Conservation (phyloP, 2,888 invertebrate species). For the Acheta domesticus region DNA sequence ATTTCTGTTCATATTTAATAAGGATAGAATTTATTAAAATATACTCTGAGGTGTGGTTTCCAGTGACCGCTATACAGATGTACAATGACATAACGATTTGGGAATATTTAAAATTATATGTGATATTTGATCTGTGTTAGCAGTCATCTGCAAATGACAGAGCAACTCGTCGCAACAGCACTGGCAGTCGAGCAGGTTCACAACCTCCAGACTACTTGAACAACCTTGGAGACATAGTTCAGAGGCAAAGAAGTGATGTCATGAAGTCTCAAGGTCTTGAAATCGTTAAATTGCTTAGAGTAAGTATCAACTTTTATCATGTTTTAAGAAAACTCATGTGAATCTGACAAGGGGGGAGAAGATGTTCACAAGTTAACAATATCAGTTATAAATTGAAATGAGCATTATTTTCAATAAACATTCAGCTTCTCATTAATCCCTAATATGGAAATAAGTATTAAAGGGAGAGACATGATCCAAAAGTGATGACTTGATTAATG, state of each 20-base stretch:
- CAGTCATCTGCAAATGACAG: conserved; percentile 22
- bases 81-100: not conserved
- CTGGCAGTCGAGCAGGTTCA: conserved; percentile 41
- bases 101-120: not conserved
- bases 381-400: too few species aligned
- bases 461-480: too few species aligned
- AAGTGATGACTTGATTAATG: too few species aligned
- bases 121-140: not conserved
- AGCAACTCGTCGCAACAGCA: conserved; percentile 26
- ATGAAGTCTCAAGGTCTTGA: conserved; percentile 70
- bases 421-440: not conserved
- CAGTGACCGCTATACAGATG: conserved; percentile 23
- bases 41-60: conserved; percentile 30
- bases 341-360: too few species aligned
- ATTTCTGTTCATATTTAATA: conserved; percentile 1
- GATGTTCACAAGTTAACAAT: too few species aligned
- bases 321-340: too few species aligned
- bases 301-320: conserved; percentile 42
- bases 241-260: conserved; percentile 40
- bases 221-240: conserved; percentile 31
- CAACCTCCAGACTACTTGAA: conserved; percentile 41
- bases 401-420: not conserved
- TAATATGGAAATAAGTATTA: too few species aligned
- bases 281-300: conserved; percentile 70
- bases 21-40: not conserved